Percentiles rank a stretch among this genome's conserved stretches.
Conservation (phyloP, 35 echinoderm and acorn worm species). For the Lytechinus variegatus region DNA sequence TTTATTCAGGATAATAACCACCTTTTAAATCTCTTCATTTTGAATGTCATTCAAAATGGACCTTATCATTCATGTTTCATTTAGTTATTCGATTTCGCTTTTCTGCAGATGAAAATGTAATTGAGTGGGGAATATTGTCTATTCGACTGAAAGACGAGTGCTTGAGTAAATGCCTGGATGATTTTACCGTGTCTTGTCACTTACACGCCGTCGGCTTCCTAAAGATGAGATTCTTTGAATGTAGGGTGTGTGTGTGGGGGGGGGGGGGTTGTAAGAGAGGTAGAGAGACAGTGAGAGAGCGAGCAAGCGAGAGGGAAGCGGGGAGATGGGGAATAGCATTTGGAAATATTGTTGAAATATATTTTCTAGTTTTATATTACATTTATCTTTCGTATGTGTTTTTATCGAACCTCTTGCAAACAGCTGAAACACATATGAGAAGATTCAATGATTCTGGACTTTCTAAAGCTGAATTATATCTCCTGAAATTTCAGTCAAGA, state of each 20-base stretch:
- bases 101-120: neutral
- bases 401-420: no score
- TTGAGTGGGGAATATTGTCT: neutral
- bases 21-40: neutral
- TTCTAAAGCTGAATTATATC: no score
- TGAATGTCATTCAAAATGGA: neutral
- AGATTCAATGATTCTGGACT: no score
- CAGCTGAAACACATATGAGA: no score
- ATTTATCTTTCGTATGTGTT: no score
- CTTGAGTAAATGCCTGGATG: constrained; percentile 1
- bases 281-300: neutral
- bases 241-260: neutral
- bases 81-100: neutral
- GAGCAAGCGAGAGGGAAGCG: neutral
- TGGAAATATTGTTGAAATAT: neutral
- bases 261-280: neutral
- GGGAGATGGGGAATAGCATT: neutral
- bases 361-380: neutral
- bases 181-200: neutral
- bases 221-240: neutral
- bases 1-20: neutral
- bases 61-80: neutral
- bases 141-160: neutral
- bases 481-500: no score
- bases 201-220: neutral